Evolutionary conservation across 2,797 vertebrate genomes (phyloP).

Genomic region (Adelosebastes latens): DNA sequence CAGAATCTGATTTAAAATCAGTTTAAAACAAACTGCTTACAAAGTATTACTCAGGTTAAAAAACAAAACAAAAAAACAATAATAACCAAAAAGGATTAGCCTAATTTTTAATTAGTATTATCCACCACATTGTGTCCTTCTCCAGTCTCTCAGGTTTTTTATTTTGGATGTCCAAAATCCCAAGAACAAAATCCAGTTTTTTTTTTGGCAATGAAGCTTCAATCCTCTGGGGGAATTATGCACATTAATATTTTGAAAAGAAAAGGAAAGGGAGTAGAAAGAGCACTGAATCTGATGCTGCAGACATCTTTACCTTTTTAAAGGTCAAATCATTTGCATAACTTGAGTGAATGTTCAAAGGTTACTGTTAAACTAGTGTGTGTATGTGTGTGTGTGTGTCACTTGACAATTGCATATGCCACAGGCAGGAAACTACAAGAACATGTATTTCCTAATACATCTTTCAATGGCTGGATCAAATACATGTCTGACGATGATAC

Average conservation of each 20-base stretch:
- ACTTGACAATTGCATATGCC: not conserved
- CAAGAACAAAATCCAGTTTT: not conserved
- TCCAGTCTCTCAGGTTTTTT: not conserved
- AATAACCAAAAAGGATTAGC: not conserved
- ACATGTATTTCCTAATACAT: conserved; percentile 13
- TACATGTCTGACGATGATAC: not conserved
- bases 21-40: not conserved
- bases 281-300: conserved; percentile 25
- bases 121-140: not conserved
- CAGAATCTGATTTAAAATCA: not conserved
- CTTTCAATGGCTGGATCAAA: conserved; percentile 13
- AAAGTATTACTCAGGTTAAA: not conserved
- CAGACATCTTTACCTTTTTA: conserved; percentile 58
- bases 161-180: not conserved
- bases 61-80: not conserved
- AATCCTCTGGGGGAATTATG: not conserved
- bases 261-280: conserved; percentile 2
- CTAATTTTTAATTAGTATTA: not conserved
- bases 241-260: conserved; percentile 27
- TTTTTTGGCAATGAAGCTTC: not conserved
- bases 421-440: conserved; percentile 4
- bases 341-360: conserved; percentile 53
- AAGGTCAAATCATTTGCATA: conserved; percentile 71
- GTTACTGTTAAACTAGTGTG: conserved; percentile 42
- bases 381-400: not conserved